Conservation (phyloP, 2,113 vertebrate species). For the Motacilla alba region DNA sequence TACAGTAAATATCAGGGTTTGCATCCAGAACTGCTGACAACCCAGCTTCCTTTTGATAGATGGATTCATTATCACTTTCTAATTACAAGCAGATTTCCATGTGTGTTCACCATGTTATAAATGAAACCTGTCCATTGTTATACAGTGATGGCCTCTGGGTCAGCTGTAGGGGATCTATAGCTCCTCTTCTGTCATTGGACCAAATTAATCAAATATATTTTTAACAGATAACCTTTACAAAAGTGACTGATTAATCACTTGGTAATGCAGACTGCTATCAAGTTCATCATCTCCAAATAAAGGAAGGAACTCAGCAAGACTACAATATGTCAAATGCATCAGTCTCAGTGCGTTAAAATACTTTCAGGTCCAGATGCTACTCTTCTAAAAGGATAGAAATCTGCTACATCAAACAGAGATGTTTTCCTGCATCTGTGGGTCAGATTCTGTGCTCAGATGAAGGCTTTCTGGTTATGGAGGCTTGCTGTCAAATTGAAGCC, state of each 20-base stretch:
- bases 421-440: conserved; percentile 15
- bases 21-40: conserved; percentile 54
- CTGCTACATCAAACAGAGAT: conserved; percentile 8
- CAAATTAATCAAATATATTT: conserved; percentile 75
- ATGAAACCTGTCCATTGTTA: conserved; percentile 66
- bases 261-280: conserved; percentile 23
- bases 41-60: conserved; percentile 79
- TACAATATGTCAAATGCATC: conserved; percentile 40
- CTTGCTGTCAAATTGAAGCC: neutral
- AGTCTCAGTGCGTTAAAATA: conserved; percentile 35
- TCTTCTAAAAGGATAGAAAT: conserved; percentile 5
- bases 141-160: conserved; percentile 37
- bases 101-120: conserved; percentile 79
- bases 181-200: conserved; percentile 71
- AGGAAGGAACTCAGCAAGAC: conserved; percentile 52
- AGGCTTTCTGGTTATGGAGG: neutral
- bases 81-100: conserved; percentile 86
- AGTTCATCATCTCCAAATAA: conserved; percentile 21
- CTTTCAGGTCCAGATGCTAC: conserved; percentile 34
- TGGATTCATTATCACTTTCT: conserved; percentile 84
- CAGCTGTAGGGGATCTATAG: conserved; percentile 64
- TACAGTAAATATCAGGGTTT: conserved; percentile 42
- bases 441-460: neutral
- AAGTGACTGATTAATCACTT: conserved; percentile 46
- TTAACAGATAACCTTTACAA: conserved; percentile 56